Conservation (phyloP, 2,113 vertebrate genomes). For the Otolemur garnettii region DNA sequence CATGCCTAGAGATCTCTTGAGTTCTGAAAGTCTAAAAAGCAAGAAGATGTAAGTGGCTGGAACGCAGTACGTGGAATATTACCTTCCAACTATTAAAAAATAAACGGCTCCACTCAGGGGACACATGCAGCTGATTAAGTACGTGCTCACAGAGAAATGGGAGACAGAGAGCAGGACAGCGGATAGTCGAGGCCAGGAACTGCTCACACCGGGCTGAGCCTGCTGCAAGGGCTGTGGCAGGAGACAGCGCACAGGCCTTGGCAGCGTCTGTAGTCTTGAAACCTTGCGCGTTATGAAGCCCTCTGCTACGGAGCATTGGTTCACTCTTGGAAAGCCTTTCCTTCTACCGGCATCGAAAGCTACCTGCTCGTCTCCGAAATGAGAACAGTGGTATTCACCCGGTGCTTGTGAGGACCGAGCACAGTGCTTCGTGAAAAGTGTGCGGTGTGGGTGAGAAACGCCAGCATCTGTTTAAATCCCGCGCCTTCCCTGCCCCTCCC, state of each 20-base stretch:
- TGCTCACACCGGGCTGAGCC: background rate
- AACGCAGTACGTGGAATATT: background rate
- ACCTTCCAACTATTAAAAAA: background rate
- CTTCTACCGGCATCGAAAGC: too few species aligned
- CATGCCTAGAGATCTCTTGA: background rate
- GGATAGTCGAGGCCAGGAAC: too few species aligned
- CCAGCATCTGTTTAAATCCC: too few species aligned
- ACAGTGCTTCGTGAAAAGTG: background rate
- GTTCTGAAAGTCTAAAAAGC: background rate
- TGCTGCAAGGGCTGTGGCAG: background rate
- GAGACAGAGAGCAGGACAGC: background rate
- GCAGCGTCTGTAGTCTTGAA: too few species aligned
- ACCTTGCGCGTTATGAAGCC: background rate
- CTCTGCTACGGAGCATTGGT: background rate
- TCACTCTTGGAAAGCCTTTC: background rate
- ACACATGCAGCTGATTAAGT: background rate
- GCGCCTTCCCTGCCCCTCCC: too few species aligned
- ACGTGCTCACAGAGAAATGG: too few species aligned
- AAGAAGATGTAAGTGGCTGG: background rate
- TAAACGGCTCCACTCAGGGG: background rate
- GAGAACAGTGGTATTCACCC: background rate
- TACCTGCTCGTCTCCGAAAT: background rate
- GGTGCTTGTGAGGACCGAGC: background rate
- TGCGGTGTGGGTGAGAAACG: too few species aligned
- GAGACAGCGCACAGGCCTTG: accelerated